Evolutionary conservation across 2,888 invertebrate genomes (phyloP).

Genomic region (Euplexia lucipara): DNA sequence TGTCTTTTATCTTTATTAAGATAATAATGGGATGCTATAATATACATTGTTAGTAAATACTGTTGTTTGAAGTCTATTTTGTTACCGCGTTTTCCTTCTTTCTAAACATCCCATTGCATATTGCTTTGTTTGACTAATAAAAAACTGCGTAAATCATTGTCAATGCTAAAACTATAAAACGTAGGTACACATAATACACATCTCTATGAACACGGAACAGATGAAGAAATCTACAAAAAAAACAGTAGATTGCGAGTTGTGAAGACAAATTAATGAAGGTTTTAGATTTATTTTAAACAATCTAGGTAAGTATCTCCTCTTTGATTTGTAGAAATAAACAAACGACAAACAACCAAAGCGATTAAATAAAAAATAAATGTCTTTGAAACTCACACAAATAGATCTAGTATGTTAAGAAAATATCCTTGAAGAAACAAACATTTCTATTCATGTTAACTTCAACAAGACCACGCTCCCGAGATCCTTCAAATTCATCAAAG

Average conservation of each 20-base stretch:
- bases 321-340: background rate
- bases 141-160: constrained; percentile 45
- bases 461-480: background rate
- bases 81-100: constrained; percentile 10
- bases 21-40: background rate
- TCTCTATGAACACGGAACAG: constrained; percentile 29
- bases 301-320: too few species aligned
- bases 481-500: constrained; percentile 15
- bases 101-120: too few species aligned
- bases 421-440: constrained; percentile 2
- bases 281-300: background rate
- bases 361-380: background rate
- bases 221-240: constrained; percentile 21
- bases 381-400: background rate
- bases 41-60: constrained; percentile 19
- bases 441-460: too few species aligned
- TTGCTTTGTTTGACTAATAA: constrained; percentile 32
- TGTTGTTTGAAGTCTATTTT: constrained; percentile 13
- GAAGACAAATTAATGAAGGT: background rate
- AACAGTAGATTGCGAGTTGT: background rate
- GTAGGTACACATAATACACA: constrained; percentile 42
- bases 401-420: background rate
- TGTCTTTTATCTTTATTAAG: constrained; percentile 1
- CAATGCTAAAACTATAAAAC: constrained; percentile 24
- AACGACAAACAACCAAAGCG: background rate